Percentiles rank a stretch among this genome's conserved stretches.
Conservation (phyloP, 2,113 vertebrate species). For the Pachycephala philippinensis region DNA sequence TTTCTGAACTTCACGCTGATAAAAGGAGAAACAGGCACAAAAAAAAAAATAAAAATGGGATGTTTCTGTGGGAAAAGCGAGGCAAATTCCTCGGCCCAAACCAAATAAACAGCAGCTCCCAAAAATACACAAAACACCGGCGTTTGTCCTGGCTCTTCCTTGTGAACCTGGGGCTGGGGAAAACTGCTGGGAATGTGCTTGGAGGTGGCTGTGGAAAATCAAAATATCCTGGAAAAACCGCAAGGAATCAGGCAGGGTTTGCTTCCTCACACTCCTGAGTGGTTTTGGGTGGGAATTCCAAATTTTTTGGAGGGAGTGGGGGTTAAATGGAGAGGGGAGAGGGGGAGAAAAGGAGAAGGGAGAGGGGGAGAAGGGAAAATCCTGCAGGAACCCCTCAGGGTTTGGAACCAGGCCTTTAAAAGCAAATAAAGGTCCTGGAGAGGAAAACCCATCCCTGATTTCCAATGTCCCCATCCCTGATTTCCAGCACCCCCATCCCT, state of each 20-base stretch:
- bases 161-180: not conserved
- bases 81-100: not conserved
- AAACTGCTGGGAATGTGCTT: rapidly evolving
- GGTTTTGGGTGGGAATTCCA: rapidly evolving
- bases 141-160: not conserved
- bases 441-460: not conserved
- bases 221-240: not conserved
- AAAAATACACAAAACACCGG: not conserved
- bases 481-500: not conserved
- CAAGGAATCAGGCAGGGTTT: rapidly evolving
- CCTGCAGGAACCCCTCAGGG: not conserved
- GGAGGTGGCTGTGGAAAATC: not conserved
- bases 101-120: not conserved
- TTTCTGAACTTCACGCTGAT: not conserved
- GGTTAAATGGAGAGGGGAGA: rapidly evolving
- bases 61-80: not conserved
- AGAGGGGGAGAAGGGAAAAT: not conserved
- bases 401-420: not conserved
- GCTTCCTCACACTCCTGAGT: rapidly evolving
- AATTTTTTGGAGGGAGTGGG: not conserved
- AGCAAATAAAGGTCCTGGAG: not conserved
- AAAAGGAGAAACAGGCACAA: not conserved
- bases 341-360: too few species aligned
- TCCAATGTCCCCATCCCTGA: not conserved
- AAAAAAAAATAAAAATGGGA: not conserved